Evolutionary conservation across 2,888 invertebrate species (phyloP).

Genomic region (Agrochola litura): DNA sequence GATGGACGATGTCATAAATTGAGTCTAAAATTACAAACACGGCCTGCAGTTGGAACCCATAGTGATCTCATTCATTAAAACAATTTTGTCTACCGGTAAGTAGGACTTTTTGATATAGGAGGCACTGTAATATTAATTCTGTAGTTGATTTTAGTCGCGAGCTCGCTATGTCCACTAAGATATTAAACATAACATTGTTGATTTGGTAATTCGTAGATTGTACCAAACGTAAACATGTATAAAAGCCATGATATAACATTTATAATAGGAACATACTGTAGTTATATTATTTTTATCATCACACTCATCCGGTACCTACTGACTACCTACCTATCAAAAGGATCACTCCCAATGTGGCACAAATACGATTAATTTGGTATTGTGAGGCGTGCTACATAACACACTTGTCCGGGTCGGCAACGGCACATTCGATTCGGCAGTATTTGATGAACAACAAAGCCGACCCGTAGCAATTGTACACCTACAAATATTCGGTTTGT

Average conservation of each 20-base stretch:
- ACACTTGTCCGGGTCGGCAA: neutral
- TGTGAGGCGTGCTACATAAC: neutral
- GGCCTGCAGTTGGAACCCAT: conserved; percentile 42
- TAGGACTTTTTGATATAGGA: conserved; percentile 32
- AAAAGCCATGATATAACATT: conserved; percentile 18
- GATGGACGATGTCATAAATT: conserved; percentile 29
- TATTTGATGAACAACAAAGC: neutral
- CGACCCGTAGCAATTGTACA: neutral
- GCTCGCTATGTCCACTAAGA: conserved; percentile 51
- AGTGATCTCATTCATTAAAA: conserved; percentile 61
- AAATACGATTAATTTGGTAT: conserved; percentile 1
- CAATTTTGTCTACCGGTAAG: conserved; percentile 48
- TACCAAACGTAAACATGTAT: conserved; percentile 41
- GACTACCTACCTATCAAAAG: conserved; percentile 2
- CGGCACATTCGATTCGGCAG: neutral
- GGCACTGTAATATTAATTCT: conserved; percentile 41
- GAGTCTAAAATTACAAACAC: conserved; percentile 41
- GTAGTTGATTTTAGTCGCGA: conserved; percentile 46
- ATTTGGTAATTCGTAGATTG: conserved; percentile 45
- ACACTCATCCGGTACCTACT: conserved; percentile 8
- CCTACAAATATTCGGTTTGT: neutral
- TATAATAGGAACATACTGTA: neutral
- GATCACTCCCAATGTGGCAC: conserved; percentile 4
- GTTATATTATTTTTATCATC: conserved; percentile 22
- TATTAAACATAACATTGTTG: conserved; percentile 37